phyloP scores from a whole-genome alignment of 2,797 vertebrate genomes.

The Phoeniculus purpureus region DNA sequence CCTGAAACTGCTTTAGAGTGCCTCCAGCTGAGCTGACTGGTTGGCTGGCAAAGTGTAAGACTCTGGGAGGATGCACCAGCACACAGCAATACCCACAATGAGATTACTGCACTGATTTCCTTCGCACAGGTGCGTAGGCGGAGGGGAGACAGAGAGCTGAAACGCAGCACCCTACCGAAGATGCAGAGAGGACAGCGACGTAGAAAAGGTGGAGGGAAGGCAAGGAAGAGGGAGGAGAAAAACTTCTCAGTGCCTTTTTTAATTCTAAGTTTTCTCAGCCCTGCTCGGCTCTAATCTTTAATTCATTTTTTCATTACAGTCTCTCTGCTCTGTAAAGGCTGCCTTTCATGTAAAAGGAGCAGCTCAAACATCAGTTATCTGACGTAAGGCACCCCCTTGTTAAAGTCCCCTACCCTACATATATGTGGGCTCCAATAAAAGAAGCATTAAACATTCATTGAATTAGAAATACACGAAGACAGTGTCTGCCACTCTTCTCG shows the following conservation, averaged over 20 bases:
- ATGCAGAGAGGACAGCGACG: not conserved
- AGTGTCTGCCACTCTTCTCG: constrained; percentile 16
- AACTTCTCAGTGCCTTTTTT: not conserved
- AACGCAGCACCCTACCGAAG: not conserved
- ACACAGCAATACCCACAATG: not conserved
- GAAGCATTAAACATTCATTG: constrained; percentile 64
- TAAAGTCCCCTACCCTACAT: constrained; percentile 26
- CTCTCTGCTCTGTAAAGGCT: constrained; percentile 42
- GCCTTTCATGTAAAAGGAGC: constrained; percentile 44
- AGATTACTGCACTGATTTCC: not conserved
- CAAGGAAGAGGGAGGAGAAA: not conserved
- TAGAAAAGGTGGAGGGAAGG: not conserved
- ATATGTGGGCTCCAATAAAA: constrained; percentile 54
- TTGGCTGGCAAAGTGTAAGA: not conserved
- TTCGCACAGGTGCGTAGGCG: not conserved
- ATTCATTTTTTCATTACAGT: constrained; percentile 63
- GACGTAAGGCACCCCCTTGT: constrained; percentile 39
- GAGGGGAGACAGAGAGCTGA: not conserved
- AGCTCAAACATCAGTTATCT: constrained; percentile 54
- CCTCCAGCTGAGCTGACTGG: not conserved
- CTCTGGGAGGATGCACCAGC: not conserved
- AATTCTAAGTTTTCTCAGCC: constrained; percentile 34
- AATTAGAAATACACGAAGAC: constrained; percentile 60
- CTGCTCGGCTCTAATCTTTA: constrained; percentile 58
- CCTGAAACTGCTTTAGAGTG: not conserved